Conservation (phyloP, 2,888 invertebrate genomes). For the Stratiomys singularior region DNA sequence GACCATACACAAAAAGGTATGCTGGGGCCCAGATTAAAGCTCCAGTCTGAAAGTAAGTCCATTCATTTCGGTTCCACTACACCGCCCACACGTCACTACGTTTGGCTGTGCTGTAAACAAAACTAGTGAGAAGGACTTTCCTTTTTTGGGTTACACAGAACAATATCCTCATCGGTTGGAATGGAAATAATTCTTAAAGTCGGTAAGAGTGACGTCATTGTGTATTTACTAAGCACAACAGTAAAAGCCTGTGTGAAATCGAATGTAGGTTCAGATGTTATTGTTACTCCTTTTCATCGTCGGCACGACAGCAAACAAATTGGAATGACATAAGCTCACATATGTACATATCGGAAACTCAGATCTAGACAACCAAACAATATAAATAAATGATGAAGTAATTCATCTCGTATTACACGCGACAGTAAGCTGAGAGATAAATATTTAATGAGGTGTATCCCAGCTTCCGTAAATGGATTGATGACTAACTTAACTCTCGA, state of each 20-base stretch:
- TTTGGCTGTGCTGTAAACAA: not conserved
- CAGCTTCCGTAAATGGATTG: not conserved
- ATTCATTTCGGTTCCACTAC: constrained; percentile 15
- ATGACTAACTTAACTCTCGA: constrained; percentile 26
- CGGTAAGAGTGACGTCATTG: not conserved
- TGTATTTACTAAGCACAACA: not conserved
- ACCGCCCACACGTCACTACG: not conserved
- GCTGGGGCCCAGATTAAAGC: not conserved
- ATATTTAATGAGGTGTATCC: constrained; percentile 29
- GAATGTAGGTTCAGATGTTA: not conserved
- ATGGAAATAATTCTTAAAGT: not conserved
- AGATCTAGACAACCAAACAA: not conserved
- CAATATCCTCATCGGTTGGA: not conserved
- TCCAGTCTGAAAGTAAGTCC: not conserved
- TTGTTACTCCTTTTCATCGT: not conserved
- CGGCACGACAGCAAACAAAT: not conserved
- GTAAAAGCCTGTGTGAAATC: not conserved
- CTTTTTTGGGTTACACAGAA: not conserved
- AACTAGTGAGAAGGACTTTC: not conserved
- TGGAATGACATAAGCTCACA: not conserved
- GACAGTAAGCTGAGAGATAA: constrained; percentile 20
- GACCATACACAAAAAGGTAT: not conserved
- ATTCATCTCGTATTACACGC: constrained; percentile 32
- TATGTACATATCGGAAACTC: not conserved
- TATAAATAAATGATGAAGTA: constrained; percentile 34